These are phyloP conservation scores for Clarias macrocephalus DNA, from an alignment of 2,113 vertebrate genomes.

Conservation along the genomic window DNA sequence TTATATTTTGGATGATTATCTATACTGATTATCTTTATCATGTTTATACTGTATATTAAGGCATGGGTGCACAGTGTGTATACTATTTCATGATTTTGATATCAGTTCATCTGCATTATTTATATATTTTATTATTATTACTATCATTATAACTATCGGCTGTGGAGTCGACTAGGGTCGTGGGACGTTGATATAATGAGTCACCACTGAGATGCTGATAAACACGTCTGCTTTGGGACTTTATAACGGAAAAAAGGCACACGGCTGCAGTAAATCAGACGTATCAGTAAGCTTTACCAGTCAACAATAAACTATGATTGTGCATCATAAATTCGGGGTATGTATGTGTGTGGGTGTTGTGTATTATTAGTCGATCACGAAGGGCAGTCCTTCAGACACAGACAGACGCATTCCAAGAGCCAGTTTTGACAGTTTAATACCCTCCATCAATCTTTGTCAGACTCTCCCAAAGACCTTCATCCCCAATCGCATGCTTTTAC, in stretches of 20 bases:
- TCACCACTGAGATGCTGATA: conserved; percentile 7
- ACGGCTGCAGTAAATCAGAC: conserved; percentile 62
- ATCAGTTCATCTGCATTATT: conserved; percentile 22
- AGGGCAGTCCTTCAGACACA: conserved; percentile 54
- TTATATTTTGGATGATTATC: neutral
- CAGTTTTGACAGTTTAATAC: conserved; percentile 52
- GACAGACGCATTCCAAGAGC: conserved; percentile 35
- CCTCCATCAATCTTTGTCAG: conserved; percentile 44
- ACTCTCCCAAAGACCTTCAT: conserved; percentile 53
- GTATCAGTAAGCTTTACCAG: conserved; percentile 59
- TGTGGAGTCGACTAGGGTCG: neutral
- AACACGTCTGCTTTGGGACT: conserved; percentile 48
- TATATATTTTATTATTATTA: conserved; percentile 11
- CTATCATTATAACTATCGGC: conserved; percentile 10
- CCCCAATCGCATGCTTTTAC: conserved; percentile 32
- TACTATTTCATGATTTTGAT: neutral
- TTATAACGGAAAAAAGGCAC: conserved; percentile 38
- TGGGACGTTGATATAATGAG: conserved; percentile 18
- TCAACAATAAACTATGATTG: conserved; percentile 68
- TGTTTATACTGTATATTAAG: neutral
- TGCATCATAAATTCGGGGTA: conserved; percentile 58
- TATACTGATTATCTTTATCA: neutral
- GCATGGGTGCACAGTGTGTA: neutral
- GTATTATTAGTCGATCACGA: conserved; percentile 58
- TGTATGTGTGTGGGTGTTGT: conserved; percentile 44